Evolutionary conservation across 1,140 invertebrate genomes (phyloP), one percentile per base, ranked within the genome.

Genomic region (Drosophila baimaii): DNA sequence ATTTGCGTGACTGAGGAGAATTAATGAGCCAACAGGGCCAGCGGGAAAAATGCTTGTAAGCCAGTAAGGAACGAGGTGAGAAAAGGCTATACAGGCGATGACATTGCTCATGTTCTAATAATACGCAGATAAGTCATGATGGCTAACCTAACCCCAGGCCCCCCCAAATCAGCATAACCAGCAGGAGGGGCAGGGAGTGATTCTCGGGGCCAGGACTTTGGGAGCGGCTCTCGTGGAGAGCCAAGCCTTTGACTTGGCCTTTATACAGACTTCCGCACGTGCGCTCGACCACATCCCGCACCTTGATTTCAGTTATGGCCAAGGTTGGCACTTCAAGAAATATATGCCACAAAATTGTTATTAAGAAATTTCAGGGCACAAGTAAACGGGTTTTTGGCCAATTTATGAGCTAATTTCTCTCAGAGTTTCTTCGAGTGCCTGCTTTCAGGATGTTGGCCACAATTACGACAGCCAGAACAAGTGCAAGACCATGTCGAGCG

Each of bases 71-170:
- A 76, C 46, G 46, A 76, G 61, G 61, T 76, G 74, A 77, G 73
- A 77, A 77, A 59, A 56, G 43, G 52, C 72, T 35, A 37, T n/a
- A 37, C 44, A 25, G 63, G 43, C 70, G 51, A 70, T 77, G 64
- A 77, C 74, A 77, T 77, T 77, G 79, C 76, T 85, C 83, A 82
- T 88, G 57, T 73, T 76, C 74, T 77, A 81, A 69, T 72, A 78
- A 81, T 81, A 81, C 73, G 56, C 41, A 73, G 61, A 62, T 77
- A 77, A 70, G 64, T 77, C 74, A 77, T 69, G 25, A 29, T 25
- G 25, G 43, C 17, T 37, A 29, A 29, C 47, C 52, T 13, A 52
- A 27, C 56, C 21, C 41, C 54, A 62, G 51, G 75, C 72, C 23
- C 31, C 57, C 29, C 27, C 70, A 49, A 49, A 71, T 47, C 25